A percentile compares a stretch with the other conserved stretches of the same genome.
These are phyloP conservation scores for Lasioglossum leucozonium DNA, from an alignment of 2,888 invertebrate species.

Conservation along the genomic window DNA sequence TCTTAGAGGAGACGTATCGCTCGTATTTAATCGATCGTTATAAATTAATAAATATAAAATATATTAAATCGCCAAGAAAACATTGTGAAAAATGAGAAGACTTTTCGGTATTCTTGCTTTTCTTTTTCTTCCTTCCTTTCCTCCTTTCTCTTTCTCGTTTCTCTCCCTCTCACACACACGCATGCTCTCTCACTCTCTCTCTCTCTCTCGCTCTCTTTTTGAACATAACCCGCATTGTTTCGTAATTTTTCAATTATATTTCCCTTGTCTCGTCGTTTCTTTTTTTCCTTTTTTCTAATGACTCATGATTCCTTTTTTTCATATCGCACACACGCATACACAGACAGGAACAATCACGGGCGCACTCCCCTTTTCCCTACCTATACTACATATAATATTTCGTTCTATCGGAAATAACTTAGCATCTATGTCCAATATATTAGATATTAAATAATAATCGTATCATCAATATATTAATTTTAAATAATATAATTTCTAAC, in stretches of 20 bases:
- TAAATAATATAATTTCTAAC: constrained; percentile 84
- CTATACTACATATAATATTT: constrained; percentile 61
- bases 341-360: constrained; percentile 66
- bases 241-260: constrained; percentile 26
- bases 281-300: constrained; percentile 44
- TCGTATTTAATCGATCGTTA: constrained; percentile 63
- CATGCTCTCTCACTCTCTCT: background rate
- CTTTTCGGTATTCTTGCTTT: constrained; percentile 75
- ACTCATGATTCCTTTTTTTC: constrained; percentile 29
- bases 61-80: constrained; percentile 72
- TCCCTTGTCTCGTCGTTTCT: background rate
- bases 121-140: background rate
- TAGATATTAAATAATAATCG: constrained; percentile 82
- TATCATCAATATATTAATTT: constrained; percentile 84
- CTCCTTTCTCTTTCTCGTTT: background rate
- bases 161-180: background rate
- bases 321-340: constrained; percentile 59
- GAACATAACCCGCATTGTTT: constrained; percentile 59
- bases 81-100: constrained; percentile 73
- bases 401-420: constrained; percentile 79
- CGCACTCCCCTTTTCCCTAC: constrained; percentile 50
- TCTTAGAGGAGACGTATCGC: constrained; percentile 55
- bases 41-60: constrained; percentile 76
- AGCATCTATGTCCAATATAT: constrained; percentile 82
- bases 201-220: constrained; percentile 17